phyloP scores from a whole-genome alignment of 2,888 invertebrate genomes.

The Hydraecia micacea region DNA sequence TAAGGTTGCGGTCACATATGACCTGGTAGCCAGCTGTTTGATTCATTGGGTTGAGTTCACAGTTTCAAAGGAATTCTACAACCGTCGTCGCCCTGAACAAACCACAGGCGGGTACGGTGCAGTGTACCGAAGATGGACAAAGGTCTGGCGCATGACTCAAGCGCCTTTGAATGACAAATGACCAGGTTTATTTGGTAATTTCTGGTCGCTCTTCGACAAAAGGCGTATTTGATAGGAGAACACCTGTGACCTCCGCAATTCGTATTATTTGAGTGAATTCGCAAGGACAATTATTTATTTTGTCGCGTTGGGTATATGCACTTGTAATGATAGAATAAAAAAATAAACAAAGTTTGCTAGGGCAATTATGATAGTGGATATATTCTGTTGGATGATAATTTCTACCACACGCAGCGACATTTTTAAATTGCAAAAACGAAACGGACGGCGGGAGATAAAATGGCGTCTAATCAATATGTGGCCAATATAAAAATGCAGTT shows the following conservation, averaged over 20 bases:
- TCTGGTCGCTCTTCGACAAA: neutral
- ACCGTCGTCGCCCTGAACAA: neutral
- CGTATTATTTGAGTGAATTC: neutral
- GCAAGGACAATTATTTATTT: neutral
- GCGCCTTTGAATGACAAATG: constrained; percentile 5
- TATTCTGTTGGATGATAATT: no score
- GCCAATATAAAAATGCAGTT: neutral
- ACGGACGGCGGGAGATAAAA: no score
- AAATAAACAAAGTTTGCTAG: no score
- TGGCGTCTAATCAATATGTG: no score
- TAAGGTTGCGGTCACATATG: neutral
- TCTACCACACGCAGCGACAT: no score
- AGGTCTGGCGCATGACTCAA: neutral
- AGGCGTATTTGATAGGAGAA: no score
- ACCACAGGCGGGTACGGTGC: neutral
- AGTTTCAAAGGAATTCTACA: constrained; percentile 29
- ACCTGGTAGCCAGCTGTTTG: neutral
- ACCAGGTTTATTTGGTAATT: neutral
- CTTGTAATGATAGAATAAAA: no score
- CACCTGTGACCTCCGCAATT: neutral
- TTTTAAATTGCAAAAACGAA: no score
- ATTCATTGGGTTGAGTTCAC: constrained; percentile 25
- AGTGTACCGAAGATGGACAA: neutral
- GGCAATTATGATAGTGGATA: no score
- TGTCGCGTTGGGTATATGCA: neutral